These are phyloP conservation scores for Tyria jacobaeae DNA, from an alignment of 2,888 invertebrate species.

Conservation along the genomic window DNA sequence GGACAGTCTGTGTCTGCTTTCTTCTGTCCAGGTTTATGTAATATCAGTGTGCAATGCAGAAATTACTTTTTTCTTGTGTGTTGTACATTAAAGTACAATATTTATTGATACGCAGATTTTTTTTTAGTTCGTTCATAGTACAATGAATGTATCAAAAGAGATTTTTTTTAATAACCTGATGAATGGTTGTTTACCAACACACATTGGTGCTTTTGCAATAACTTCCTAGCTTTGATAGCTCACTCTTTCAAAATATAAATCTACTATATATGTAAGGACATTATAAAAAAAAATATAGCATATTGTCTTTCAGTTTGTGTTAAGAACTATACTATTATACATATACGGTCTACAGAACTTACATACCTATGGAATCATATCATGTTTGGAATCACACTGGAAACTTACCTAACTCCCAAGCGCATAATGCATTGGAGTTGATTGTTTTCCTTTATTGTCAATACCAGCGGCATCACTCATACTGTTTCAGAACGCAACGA, in stretches of 20 bases:
- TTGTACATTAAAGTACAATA: too few relatives aligned
- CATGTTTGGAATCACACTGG: not conserved
- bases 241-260: too few relatives aligned
- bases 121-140: too few relatives aligned
- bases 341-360: not conserved
- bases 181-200: too few relatives aligned
- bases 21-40: not conserved
- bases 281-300: too few relatives aligned
- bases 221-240: too few relatives aligned
- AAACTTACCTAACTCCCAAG: slow-evolving; percentile 1
- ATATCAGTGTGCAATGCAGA: not conserved
- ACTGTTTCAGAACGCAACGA: slow-evolving; percentile 13
- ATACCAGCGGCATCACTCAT: slow-evolving; percentile 11
- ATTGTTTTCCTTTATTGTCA: slow-evolving; percentile 11
- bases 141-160: too few relatives aligned
- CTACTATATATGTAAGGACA: not conserved
- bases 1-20: not conserved
- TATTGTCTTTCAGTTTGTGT: not conserved
- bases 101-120: too few relatives aligned
- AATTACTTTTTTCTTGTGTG: too few relatives aligned
- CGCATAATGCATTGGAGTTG: slow-evolving; percentile 9
- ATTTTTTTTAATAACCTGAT: too few relatives aligned
- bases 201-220: too few relatives aligned
- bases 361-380: not conserved
- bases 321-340: not conserved